These are phyloP conservation scores for Fabriciana adippe DNA, from an alignment of 2,888 invertebrate genomes.

Conservation along the genomic window DNA sequence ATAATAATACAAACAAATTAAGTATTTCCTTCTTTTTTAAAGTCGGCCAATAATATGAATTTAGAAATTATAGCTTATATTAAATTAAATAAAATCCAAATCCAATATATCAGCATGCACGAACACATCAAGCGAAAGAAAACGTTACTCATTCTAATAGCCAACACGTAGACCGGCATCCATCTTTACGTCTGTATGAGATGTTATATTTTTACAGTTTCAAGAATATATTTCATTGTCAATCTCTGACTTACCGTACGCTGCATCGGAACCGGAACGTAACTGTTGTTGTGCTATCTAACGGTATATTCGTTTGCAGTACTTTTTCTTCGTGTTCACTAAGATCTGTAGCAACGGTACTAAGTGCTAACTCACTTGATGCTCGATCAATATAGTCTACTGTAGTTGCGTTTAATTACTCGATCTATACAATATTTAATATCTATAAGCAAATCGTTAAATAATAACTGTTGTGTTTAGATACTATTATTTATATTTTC, in stretches of 20 bases:
- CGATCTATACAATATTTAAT: background rate
- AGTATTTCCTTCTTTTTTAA: no score
- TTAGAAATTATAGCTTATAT: no score
- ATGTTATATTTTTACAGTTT: conserved; percentile 34
- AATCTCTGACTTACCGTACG: conserved; percentile 40
- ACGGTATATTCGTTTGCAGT: conserved; percentile 67
- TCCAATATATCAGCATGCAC: background rate
- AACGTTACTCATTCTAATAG: background rate
- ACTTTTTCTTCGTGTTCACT: conserved; percentile 70
- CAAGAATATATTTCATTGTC: conserved; percentile 34
- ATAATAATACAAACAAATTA: no score
- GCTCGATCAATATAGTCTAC: conserved; percentile 18
- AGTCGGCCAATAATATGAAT: no score
- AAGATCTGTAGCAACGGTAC: conserved; percentile 43
- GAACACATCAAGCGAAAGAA: background rate
- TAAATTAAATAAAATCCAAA: no score
- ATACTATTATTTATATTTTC: no score
- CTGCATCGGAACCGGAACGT: conserved; percentile 66
- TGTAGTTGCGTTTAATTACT: conserved; percentile 7
- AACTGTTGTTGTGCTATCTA: conserved; percentile 69
- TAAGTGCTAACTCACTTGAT: conserved; percentile 40
- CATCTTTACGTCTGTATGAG: conserved; percentile 5
- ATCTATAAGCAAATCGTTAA: background rate
- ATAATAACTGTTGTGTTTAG: no score
- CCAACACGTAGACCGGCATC: background rate